phyloP scores from a whole-genome alignment of 2,113 vertebrate genomes.

The Coreoperca whiteheadi region DNA sequence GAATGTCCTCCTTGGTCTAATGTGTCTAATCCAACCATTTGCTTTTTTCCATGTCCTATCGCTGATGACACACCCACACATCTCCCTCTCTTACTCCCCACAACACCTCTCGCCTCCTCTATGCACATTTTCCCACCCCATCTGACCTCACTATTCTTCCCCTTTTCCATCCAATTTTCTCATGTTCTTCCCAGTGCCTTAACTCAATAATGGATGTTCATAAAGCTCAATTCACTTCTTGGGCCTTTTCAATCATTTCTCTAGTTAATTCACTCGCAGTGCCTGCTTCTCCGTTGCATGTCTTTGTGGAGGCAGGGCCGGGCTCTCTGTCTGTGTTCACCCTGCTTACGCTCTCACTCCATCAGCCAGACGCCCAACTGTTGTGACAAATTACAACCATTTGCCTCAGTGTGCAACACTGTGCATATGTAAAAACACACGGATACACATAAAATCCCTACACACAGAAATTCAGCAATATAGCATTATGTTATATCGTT shows the following conservation, averaged over 20 bases:
- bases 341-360: slow-evolving; percentile 55
- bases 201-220: slow-evolving; percentile 72
- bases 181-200: slow-evolving; percentile 44
- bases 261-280: slow-evolving; percentile 56
- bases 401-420: slow-evolving; percentile 30
- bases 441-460: slow-evolving; percentile 28
- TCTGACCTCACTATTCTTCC: slow-evolving; percentile 21
- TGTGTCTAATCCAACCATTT: slow-evolving; percentile 23
- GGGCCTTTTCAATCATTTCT: slow-evolving; percentile 65
- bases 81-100: not conserved
- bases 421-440: slow-evolving; percentile 17
- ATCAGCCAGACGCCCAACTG: slow-evolving; percentile 52
- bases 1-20: not conserved
- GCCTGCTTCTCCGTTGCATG: slow-evolving; percentile 9
- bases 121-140: slow-evolving; percentile 15
- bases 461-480: not conserved
- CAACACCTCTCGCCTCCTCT: slow-evolving; percentile 28
- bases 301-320: slow-evolving; percentile 42
- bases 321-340: slow-evolving; percentile 58
- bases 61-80: slow-evolving; percentile 38
- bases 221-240: slow-evolving; percentile 56
- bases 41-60: slow-evolving; percentile 26
- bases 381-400: slow-evolving; percentile 68
- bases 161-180: slow-evolving; percentile 41
- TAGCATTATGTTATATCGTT: no score